Percentiles rank a stretch among this genome's conserved stretches.
Evolutionary conservation across 2,797 vertebrate genomes (phyloP).

Genomic region (Fundulus diaphanus): DNA sequence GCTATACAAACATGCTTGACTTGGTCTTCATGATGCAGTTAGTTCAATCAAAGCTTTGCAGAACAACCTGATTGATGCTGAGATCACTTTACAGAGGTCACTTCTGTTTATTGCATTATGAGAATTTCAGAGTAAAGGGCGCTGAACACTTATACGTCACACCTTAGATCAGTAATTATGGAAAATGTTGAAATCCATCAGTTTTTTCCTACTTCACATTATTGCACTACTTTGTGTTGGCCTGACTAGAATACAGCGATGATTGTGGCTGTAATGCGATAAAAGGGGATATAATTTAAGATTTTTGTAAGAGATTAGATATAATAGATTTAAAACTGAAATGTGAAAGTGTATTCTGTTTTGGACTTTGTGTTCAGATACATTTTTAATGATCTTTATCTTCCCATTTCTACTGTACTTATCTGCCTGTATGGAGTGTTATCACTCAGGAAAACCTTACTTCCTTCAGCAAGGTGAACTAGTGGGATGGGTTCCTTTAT

Average conservation of each 20-base stretch:
- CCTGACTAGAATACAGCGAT: background rate
- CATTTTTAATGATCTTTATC: slow-evolving; percentile 25
- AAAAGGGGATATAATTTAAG: background rate
- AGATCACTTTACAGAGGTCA: too few species aligned
- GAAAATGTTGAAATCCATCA: background rate
- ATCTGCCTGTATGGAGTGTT: background rate
- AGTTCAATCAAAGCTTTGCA: too few species aligned
- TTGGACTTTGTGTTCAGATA: background rate
- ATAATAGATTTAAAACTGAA: background rate
- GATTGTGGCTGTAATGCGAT: background rate
- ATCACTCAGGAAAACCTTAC: slow-evolving; percentile 1
- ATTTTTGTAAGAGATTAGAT: background rate
- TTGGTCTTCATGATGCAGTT: background rate
- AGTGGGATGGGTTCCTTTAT: slow-evolving; percentile 18
- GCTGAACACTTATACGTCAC: background rate
- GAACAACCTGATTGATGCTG: too few species aligned
- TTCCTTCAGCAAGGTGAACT: slow-evolving; percentile 22
- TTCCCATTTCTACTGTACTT: slow-evolving; percentile 28
- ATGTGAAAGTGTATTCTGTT: background rate
- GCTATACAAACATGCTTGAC: too few species aligned
- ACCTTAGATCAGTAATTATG: background rate
- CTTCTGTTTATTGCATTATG: too few species aligned
- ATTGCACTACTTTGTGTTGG: background rate
- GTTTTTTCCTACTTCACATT: background rate
- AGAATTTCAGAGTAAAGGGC: background rate